Conservation (phyloP, 2,888 invertebrate genomes). For the Drosophila barbarae region DNA sequence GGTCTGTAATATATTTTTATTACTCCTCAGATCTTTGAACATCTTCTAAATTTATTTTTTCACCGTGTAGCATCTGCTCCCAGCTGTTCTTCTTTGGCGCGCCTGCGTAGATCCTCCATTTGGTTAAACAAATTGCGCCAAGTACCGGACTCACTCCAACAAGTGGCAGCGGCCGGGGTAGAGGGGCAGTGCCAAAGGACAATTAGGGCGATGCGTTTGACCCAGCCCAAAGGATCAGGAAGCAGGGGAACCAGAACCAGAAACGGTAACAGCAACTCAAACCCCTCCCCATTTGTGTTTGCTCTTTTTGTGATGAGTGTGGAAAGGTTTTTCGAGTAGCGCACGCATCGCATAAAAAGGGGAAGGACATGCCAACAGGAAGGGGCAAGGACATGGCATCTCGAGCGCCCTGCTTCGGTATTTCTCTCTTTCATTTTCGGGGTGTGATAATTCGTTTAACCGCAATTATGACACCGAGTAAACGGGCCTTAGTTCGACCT, state of each 20-base stretch:
- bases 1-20: not conserved
- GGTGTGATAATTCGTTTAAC: conserved; percentile 76
- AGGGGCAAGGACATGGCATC: conserved; percentile 40
- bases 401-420: conserved; percentile 25
- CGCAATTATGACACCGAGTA: conserved; percentile 74
- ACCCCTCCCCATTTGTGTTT: conserved; percentile 58
- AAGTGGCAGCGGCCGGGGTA: conserved; percentile 12
- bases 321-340: conserved; percentile 59
- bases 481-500: conserved; percentile 40
- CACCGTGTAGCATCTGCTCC: conserved; percentile 7
- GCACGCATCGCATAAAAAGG: conserved; percentile 48
- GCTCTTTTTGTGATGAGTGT: conserved; percentile 54
- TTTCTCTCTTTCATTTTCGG: conserved; percentile 43
- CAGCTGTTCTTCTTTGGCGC: conserved; percentile 56
- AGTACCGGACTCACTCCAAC: conserved; percentile 46
- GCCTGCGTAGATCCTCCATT: conserved; percentile 50
- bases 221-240: conserved; percentile 40
- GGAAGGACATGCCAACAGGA: conserved; percentile 17
- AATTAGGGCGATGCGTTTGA: conserved; percentile 63
- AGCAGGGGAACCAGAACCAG: not conserved
- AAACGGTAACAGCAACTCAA: conserved; percentile 8
- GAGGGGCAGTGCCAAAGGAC: conserved; percentile 32
- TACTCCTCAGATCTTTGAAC: rapidly evolving
- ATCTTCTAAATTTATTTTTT: not conserved
- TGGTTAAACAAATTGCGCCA: conserved; percentile 65